Evolutionary conservation across 1,140 invertebrate species (phyloP), one percentile per base, ranked within the genome.

Genomic region (Archivesica marissinica): DNA sequence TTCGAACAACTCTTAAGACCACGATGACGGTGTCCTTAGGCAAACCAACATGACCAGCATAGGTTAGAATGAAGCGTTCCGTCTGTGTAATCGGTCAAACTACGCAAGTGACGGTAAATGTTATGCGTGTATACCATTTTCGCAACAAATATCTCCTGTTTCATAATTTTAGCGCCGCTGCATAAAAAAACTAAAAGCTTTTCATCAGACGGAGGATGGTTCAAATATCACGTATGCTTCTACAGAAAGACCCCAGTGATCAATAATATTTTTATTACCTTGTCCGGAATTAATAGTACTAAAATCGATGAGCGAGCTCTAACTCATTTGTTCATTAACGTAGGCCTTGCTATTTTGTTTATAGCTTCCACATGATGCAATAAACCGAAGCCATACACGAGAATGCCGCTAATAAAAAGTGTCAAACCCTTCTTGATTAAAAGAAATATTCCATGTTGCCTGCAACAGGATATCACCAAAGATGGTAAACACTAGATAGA

Each of bases 341-440:
- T 61, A 54, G 54, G 38, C 54, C 54, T 56, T 77, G 75, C 75
- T 44, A 77, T 77, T 77, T 77, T 77, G 75, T 77, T 77, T 77
- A 77, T 47, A 39, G 52, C 75, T 77, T 77, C 75, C 75, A 59
- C 52, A 61, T 77, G 75, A 77, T 77, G 75, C 44, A 59, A 77
- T 77, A 77, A 77, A 77, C 20, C 47, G 41, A 61, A 39, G 75
- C 56, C 41, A 13, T 77, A 77, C 75, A 77, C 54, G 75, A 77
- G 75, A 77, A 39, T 30, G 38, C 6, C 25, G 35, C 39, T 23
- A 23, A 61, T 77, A 77, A 77, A 74, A 77, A 20, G 54, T 77
- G 75, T 77, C 75, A 77, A 61, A 25, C 7, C 35, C 35, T 41
- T 13, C 54, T 61, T 77, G 75, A 77, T 77, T 59, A 77, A 77